These are phyloP conservation scores for Esox masquinongy DNA, from an alignment of 2,797 vertebrate species.

Conservation along the genomic window DNA sequence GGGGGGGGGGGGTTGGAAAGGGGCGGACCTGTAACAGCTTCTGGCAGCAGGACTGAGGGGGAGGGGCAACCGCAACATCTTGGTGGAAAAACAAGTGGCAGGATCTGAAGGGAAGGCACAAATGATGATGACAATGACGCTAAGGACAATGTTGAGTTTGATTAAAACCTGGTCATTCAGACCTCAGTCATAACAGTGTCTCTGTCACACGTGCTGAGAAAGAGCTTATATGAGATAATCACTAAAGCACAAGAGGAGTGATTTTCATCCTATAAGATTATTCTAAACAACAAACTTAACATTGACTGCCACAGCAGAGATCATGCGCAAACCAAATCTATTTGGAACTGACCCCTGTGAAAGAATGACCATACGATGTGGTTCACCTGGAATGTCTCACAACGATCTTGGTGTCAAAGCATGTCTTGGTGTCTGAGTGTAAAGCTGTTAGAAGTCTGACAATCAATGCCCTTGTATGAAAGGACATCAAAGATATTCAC, in stretches of 20 bases:
- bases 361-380: neutral
- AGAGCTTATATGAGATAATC: no score
- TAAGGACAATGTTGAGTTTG: neutral
- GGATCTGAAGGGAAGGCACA: neutral
- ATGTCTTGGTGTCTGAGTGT: neutral
- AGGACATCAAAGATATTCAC: neutral
- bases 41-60: slow-evolving; percentile 13
- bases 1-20: neutral
- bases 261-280: neutral
- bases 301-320: neutral
- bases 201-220: neutral
- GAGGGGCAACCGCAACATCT: neutral
- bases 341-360: neutral
- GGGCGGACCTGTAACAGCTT: slow-evolving; percentile 13
- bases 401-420: neutral
- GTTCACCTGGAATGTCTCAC: neutral
- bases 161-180: neutral
- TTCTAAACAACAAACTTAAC: neutral
- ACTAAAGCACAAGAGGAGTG: no score
- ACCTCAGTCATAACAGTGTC: neutral
- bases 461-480: neutral
- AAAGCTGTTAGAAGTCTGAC: neutral
- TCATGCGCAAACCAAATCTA: neutral
- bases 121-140: neutral
- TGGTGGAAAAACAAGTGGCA: neutral